Evolutionary conservation across 2,888 invertebrate genomes (phyloP).

Genomic region (Dryobota labecula): DNA sequence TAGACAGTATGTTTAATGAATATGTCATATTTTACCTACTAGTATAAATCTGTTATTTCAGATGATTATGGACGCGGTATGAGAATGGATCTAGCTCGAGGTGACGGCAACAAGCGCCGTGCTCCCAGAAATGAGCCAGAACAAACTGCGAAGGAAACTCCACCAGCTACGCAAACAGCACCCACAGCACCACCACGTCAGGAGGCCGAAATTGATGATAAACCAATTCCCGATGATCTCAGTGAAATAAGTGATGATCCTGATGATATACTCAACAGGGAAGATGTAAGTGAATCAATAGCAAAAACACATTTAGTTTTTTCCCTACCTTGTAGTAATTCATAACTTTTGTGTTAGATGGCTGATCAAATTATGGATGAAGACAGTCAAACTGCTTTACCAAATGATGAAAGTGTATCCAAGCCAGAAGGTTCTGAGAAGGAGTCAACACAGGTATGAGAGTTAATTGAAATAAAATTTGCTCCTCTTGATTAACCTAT

Average conservation of each 20-base stretch:
- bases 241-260: conserved; percentile 97
- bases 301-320: not conserved
- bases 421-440: conserved; percentile 84
- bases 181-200: conserved; percentile 69
- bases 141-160: conserved; percentile 75
- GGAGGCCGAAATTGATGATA: conserved; percentile 87
- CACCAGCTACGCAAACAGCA: conserved; percentile 81
- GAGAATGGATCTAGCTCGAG: conserved; percentile 81
- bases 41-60: conserved; percentile 54
- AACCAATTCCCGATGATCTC: conserved; percentile 92
- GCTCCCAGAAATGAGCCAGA: conserved; percentile 82
- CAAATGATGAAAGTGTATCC: conserved; percentile 75
- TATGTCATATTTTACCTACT: not conserved
- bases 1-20: not conserved
- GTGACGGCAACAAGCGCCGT: conserved; percentile 82
- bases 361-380: conserved; percentile 85
- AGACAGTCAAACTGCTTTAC: conserved; percentile 81
- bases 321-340: not conserved
- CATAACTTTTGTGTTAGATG: conserved; percentile 74
- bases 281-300: conserved; percentile 89
- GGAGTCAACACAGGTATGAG: conserved; percentile 83
- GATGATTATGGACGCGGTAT: conserved; percentile 86
- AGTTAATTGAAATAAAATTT: conserved; percentile 9
- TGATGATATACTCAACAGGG: conserved; percentile 95
- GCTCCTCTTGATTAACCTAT: not conserved